Base-by-base conservation (phyloP, 2,888 invertebrate genomes). In the Plebejus anna region DNA sequence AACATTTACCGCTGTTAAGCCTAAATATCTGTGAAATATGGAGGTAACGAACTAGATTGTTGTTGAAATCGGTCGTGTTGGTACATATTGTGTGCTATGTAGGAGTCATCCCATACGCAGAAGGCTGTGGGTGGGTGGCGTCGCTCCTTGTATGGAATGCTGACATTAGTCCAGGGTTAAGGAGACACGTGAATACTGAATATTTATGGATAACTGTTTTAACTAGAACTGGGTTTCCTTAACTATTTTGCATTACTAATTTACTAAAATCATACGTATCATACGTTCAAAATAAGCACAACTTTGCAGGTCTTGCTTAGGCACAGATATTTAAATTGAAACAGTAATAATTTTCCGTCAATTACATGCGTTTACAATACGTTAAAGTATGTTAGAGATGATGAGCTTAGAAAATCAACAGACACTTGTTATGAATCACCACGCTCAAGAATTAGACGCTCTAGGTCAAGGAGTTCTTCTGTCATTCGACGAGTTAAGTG, bases 141-240 rank as follows among this genome's bases (percentile, higher is more conserved):
- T 83, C 77, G 82, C 83, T 84, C 93, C 92, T 86, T 93, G 81
- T 92, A 92, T 86, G 92, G 93, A 90, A 92, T 88, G 88, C 91
- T 88, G 92, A 81, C 84, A 84, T 85, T 86, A 85, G 89, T 87
- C 87, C 89, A 78, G 81, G 79, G 77, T 79, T 77, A 80, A 82
- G 83, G 83, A 83, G 82, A 83, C 82, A 78, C 75, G 38, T 55
- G 71, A 57, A 51, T 76, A 36, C 32, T 32, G 32, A 32, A 32
- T 32, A 32, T 70, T 16, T 76, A 55, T 72, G 28, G 59, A 42
- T 72, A 22, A 28, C 47, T 13, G 72, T 36, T 66, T 16, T 36
- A 66, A 66, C 4, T 61, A 61, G 61, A 66, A 32, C 32, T 66
- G 36, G 61, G 61, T 1, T 55, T 55, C 55, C 55, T 55, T 16